Conservation (phyloP, 2,888 invertebrate genomes). For the Notodonta dromedarius region DNA sequence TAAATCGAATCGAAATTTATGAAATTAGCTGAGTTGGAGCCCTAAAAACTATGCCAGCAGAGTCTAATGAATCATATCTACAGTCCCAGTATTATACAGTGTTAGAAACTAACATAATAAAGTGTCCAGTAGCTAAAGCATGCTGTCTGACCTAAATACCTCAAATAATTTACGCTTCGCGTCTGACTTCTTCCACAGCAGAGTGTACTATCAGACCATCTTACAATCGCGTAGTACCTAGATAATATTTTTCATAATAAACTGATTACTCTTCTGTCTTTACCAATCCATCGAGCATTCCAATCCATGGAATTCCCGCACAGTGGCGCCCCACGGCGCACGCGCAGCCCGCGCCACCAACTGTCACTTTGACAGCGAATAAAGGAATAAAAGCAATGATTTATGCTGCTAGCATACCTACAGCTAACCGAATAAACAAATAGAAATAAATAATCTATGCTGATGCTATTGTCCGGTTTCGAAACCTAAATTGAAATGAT, state of each 20-base stretch:
- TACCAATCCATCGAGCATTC: conserved; percentile 10
- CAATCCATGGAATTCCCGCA: conserved; percentile 33
- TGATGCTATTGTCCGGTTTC: conserved; percentile 44
- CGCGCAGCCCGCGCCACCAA: conserved; percentile 45
- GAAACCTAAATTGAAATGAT: conserved; percentile 31
- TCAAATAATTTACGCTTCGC: too few species aligned
- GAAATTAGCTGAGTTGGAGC: too few species aligned
- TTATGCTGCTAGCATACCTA: conserved; percentile 46
- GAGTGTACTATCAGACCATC: background rate
- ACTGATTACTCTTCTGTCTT: background rate
- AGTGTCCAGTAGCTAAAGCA: too few species aligned
- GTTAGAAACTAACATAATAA: too few species aligned
- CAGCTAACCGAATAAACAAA: conserved; percentile 46
- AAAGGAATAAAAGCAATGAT: conserved; percentile 46
- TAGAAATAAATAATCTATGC: conserved; percentile 59
- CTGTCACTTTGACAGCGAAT: conserved; percentile 42
- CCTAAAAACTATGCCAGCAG: too few species aligned
- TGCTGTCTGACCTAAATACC: too few species aligned
- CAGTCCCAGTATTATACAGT: too few species aligned
- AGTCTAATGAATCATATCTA: too few species aligned
- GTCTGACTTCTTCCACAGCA: too few species aligned
- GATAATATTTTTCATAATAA: background rate
- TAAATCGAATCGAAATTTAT: too few species aligned
- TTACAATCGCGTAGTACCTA: conserved; percentile 13
- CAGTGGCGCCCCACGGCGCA: conserved; percentile 48